Conservation (phyloP, 1,140 invertebrate genomes). For the Sinella curviseta region DNA sequence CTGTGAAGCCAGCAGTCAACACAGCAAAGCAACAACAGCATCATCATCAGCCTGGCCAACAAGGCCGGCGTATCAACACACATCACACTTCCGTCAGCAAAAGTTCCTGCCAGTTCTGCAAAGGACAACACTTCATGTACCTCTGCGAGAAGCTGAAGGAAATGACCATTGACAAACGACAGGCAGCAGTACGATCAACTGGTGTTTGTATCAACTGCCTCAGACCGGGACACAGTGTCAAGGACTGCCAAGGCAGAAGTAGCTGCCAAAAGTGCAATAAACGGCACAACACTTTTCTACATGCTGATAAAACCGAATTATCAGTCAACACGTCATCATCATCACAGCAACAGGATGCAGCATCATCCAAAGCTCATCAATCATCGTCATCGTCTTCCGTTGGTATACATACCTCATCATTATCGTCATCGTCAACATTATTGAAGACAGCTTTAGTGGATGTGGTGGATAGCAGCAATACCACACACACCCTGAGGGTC, state of each 20-base stretch:
- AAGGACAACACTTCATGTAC: background rate
- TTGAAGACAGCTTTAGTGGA: background rate
- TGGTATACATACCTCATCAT: background rate
- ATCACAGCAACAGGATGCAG: background rate
- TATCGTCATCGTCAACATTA: background rate
- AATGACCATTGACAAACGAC: background rate
- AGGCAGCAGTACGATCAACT: background rate
- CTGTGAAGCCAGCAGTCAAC: background rate
- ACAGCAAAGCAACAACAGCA: background rate
- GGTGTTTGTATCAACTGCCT: background rate
- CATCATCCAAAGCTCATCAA: background rate
- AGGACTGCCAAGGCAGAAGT: background rate
- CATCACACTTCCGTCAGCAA: background rate
- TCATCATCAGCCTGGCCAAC: background rate
- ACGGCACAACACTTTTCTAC: background rate
- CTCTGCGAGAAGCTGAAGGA: background rate
- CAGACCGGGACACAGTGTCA: background rate
- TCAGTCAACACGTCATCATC: background rate
- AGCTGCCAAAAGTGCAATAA: background rate
- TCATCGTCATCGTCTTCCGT: background rate
- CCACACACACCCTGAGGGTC: background rate
- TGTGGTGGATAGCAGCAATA: background rate
- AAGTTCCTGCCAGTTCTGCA: background rate
- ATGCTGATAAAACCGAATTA: background rate
- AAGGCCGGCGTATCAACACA: background rate